Evolutionary conservation across 2,113 vertebrate species (phyloP).

Genomic region (Halcyon senegalensis): DNA sequence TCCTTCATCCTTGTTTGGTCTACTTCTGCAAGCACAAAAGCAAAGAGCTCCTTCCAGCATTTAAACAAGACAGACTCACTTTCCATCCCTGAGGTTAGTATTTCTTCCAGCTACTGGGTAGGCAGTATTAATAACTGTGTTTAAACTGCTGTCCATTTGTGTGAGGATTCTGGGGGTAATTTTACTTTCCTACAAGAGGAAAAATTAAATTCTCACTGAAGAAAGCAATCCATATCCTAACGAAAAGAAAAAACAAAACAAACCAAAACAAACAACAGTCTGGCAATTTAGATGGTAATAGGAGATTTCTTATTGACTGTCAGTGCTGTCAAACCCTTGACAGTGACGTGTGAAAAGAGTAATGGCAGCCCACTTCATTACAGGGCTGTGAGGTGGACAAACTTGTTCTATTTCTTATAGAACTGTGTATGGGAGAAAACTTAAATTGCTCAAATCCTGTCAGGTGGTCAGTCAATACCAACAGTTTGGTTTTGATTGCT

Average conservation of each 20-base stretch:
- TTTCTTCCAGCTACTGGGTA: background rate
- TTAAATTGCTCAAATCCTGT: background rate
- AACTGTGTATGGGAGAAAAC: background rate
- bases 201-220: background rate
- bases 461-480: background rate
- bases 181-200: background rate
- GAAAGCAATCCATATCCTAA: background rate
- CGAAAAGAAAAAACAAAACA: background rate
- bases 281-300: background rate
- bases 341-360: background rate
- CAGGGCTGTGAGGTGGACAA: background rate
- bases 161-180: background rate
- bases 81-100: background rate
- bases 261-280: background rate
- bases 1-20: background rate
- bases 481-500: background rate
- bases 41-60: background rate
- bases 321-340: background rate
- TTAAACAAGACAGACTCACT: background rate
- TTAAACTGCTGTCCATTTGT: background rate
- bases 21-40: background rate
- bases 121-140: background rate
- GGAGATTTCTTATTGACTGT: background rate
- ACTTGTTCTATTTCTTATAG: background rate
- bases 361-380: background rate